Percentiles rank a stretch among this genome's conserved stretches.
phyloP scores from a whole-genome alignment of 23 tunicate species.

The Clavelina lepadiformis region DNA sequence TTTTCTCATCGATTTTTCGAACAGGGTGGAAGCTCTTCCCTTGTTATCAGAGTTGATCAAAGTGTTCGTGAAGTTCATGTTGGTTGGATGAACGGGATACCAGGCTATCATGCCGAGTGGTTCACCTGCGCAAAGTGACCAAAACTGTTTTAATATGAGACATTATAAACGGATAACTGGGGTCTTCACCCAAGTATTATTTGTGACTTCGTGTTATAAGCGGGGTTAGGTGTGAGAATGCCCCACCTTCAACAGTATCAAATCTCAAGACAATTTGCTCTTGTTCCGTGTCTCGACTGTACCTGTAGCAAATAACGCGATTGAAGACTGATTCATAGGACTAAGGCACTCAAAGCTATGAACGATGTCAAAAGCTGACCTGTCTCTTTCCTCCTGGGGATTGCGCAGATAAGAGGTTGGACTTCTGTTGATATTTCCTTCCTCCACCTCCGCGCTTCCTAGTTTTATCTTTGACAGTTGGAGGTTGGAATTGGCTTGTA shows the following conservation, averaged over 20 bases:
- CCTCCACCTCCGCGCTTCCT: slow-evolving; percentile 27
- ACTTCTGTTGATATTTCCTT: slow-evolving; percentile 88
- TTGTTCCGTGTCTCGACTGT: slow-evolving; percentile 65
- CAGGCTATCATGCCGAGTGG: slow-evolving; percentile 61
- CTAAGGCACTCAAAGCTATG: no score
- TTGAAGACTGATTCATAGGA: no score
- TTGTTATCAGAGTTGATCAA: slow-evolving; percentile 82
- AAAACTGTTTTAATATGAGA: no score
- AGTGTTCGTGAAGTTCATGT: slow-evolving; percentile 78
- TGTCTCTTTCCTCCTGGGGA: slow-evolving; percentile 47
- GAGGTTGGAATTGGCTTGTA: slow-evolving; percentile 67
- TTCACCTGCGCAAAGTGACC: slow-evolving; percentile 26
- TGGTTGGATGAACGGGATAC: slow-evolving; percentile 91
- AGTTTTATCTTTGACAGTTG: slow-evolving; percentile 28
- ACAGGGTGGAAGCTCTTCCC: slow-evolving; percentile 80
- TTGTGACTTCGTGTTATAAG: no score
- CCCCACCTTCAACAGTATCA: slow-evolving; percentile 35
- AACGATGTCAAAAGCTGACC: no score
- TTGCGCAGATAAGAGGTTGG: slow-evolving; percentile 71
- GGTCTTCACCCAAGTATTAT: no score
- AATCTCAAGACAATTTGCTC: slow-evolving; percentile 58
- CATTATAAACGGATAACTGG: no score
- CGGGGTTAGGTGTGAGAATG: no score
- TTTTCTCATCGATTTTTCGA: slow-evolving; percentile 76
- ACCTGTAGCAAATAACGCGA: slow-evolving; percentile 10